phyloP scores from a whole-genome alignment of 2,113 vertebrate genomes.

The Micromys minutus region DNA sequence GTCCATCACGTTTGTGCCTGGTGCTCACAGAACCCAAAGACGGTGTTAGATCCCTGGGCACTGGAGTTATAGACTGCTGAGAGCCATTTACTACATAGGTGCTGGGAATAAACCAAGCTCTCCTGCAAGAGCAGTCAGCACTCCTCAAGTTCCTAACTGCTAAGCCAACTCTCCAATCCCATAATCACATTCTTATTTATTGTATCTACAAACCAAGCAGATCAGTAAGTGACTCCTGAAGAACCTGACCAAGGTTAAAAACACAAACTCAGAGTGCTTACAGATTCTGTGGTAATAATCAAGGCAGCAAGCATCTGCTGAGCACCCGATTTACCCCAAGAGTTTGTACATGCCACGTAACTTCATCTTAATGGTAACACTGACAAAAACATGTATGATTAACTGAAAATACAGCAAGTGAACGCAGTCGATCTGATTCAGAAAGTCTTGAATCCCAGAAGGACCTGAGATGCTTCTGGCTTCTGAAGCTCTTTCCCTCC shows the following conservation, averaged over 20 bases:
- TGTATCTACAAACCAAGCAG: conserved; percentile 27
- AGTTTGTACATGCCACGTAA: neutral
- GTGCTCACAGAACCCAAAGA: neutral
- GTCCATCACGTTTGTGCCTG: neutral
- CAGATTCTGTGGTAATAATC: neutral
- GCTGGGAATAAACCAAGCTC: neutral
- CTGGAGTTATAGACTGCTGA: neutral
- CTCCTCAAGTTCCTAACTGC: neutral
- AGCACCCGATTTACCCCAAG: neutral
- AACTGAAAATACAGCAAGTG: neutral
- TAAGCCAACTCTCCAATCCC: neutral
- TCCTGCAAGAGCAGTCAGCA: neutral
- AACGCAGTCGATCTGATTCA: neutral
- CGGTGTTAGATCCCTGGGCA: neutral
- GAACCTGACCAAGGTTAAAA: neutral
- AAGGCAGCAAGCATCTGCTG: neutral
- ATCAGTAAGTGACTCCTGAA: conserved; percentile 22
- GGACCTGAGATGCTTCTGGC: neutral
- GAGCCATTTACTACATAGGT: neutral
- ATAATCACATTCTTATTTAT: conserved; percentile 48
- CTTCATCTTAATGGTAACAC: conserved; percentile 11
- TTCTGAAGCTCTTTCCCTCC: neutral
- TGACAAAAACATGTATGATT: neutral
- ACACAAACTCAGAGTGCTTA: neutral
- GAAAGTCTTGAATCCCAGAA: neutral